Conservation (phyloP, 2,113 vertebrate species). For the Carlito syrichta region DNA sequence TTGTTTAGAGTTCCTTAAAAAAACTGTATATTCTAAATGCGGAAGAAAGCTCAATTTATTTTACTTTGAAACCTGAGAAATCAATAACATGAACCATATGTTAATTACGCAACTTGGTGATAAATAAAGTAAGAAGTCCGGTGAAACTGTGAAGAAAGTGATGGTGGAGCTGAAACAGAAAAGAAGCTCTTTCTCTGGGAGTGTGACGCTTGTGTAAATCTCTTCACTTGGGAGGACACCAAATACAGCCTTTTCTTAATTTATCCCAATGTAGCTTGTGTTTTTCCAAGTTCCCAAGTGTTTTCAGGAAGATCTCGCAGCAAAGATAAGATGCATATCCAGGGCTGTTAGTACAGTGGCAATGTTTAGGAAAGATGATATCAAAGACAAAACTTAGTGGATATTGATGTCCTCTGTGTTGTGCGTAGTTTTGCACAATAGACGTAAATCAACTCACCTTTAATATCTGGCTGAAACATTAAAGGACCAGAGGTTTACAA, state of each 20-base stretch:
- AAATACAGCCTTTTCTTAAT: slow-evolving; percentile 52
- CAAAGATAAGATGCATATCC: background rate
- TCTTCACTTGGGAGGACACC: slow-evolving; percentile 6
- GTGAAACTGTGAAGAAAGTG: slow-evolving; percentile 65
- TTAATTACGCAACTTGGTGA: slow-evolving; percentile 77
- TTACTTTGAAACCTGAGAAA: slow-evolving; percentile 82
- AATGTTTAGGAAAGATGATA: slow-evolving; percentile 18
- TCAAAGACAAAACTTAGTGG: slow-evolving; percentile 33
- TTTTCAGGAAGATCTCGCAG: slow-evolving; percentile 13
- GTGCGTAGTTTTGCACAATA: background rate
- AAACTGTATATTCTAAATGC: slow-evolving; percentile 79
- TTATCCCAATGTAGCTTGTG: slow-evolving; percentile 47
- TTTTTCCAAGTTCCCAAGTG: slow-evolving; percentile 21
- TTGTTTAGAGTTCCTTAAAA: slow-evolving; percentile 78
- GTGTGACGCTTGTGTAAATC: slow-evolving; percentile 59
- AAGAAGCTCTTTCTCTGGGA: slow-evolving; percentile 53
- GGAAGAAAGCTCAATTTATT: slow-evolving; percentile 81
- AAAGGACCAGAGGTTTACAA: background rate
- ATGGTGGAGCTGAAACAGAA: slow-evolving; percentile 40
- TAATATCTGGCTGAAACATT: background rate
- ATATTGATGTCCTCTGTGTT: background rate
- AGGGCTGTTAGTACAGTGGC: background rate
- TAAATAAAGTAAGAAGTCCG: slow-evolving; percentile 72
- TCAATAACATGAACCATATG: slow-evolving; percentile 79
- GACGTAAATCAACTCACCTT: background rate